These are phyloP conservation scores for Dolomedes plantarius DNA, from an alignment of 2,888 invertebrate species.

Conservation along the genomic window DNA sequence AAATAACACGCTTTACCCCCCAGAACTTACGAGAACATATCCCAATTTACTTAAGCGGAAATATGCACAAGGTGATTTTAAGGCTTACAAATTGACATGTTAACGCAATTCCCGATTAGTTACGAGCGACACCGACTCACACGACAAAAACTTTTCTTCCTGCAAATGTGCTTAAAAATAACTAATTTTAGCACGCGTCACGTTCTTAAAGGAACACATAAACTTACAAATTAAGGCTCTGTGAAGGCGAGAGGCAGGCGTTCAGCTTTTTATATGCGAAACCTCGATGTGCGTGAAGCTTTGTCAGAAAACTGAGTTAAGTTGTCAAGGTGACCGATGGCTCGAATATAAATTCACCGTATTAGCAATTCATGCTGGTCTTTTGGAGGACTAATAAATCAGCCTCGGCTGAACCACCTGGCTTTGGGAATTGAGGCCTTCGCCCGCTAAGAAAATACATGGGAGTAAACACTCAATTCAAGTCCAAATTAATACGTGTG, in stretches of 20 bases:
- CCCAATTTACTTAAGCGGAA: too few relatives aligned
- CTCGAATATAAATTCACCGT: constrained; percentile 51
- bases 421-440: constrained; percentile 10
- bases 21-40: too few relatives aligned
- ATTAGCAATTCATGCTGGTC: constrained; percentile 48
- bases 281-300: constrained; percentile 17
- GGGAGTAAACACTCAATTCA: constrained; percentile 47
- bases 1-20: too few relatives aligned
- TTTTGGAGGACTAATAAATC: constrained; percentile 51
- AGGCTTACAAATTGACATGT: background rate
- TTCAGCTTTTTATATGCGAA: constrained; percentile 22
- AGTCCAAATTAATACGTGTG: background rate
- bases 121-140: background rate
- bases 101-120: background rate
- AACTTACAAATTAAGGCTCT: background rate
- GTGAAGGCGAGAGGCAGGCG: background rate
- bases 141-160: background rate
- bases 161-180: background rate
- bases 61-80: too few relatives aligned
- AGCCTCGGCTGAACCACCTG: constrained; percentile 14
- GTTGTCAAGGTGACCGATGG: constrained; percentile 67
- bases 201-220: background rate
- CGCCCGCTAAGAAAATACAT: background rate
- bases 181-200: background rate
- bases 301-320: constrained; percentile 51